These are phyloP conservation scores for Botia almorhae DNA, from an alignment of 2,797 vertebrate species.

Conservation along the genomic window DNA sequence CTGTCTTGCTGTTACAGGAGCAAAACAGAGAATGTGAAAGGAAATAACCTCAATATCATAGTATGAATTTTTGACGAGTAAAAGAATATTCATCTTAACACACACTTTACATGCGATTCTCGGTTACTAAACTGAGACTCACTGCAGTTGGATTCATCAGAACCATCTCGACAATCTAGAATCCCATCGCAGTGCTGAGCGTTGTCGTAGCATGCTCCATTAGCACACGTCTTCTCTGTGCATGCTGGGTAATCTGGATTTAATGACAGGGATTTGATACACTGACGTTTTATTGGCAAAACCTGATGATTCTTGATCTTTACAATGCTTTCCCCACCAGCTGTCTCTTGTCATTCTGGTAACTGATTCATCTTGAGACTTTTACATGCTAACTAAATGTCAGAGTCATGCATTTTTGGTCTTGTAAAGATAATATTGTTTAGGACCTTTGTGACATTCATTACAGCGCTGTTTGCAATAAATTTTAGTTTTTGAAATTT, in stretches of 20 bases:
- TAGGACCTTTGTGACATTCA: constrained; percentile 14
- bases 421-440: constrained; percentile 31
- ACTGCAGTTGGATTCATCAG: constrained; percentile 80
- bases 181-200: constrained; percentile 74
- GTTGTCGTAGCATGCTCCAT: constrained; percentile 76
- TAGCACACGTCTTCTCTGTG: constrained; percentile 73
- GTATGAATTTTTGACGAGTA: background rate
- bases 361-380: constrained; percentile 27
- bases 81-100: too few relatives aligned
- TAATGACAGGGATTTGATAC: constrained; percentile 9
- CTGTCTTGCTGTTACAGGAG: constrained; percentile 61
- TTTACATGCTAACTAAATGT: constrained; percentile 14
- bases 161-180: constrained; percentile 76
- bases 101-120: background rate
- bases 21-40: background rate
- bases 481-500: background rate
- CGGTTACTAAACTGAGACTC: constrained; percentile 46
- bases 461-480: background rate
- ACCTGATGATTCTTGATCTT: background rate
- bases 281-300: constrained; percentile 11
- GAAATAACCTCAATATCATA: background rate
- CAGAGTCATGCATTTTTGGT: constrained; percentile 15
- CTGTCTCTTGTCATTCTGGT: background rate
- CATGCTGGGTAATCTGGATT: constrained; percentile 73
- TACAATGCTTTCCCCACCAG: background rate